Base-by-base conservation (phyloP, 2,797 vertebrate genomes). In the Sebastes itinus region DNA sequence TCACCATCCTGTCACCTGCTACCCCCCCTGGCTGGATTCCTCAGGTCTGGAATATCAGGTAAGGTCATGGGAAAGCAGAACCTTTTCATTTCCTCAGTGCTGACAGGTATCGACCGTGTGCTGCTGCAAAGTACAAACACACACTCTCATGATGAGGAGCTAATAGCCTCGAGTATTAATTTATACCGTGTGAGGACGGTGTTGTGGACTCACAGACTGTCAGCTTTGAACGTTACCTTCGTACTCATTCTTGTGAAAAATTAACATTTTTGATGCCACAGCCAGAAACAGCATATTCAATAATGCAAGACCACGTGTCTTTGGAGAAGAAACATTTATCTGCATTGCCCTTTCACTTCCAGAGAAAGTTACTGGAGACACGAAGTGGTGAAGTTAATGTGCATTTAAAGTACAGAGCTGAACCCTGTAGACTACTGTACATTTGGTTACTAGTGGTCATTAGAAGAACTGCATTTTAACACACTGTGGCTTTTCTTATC, bases 81-180 rank as follows among this genome's bases (percentile, higher is more conserved):
- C 1, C 60, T 55, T 75, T 73, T 89, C 78, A 88, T 92, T 88
- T 88, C 79, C 86, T 76, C 65, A n/a, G 75, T 59, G 90, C 82
- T 91, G 90, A 89, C 88, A 87, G 78, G 59, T 81, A 77, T 10
- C 10, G 27, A 73, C 55, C 55, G 27, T 27, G 22, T 7, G 2
- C 56, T 4, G 18, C 1, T 6, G 54, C 42, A 70, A 46, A 56
- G 25, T 28, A 16, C 49, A 74, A 23, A 38, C 64, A 66, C 55
- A 46, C 55, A 35, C 33, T 35, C 67, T 20, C 10, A n/a, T 22
- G 23, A 72, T 16, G 46, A 63, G 35, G 60, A 6, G 16, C 49
- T 59, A 63, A 64, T 13, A 35, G 18, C 22, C 49, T 67, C 9
- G 3, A 12, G 2, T 27, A 18, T 62, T 33, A 23, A 25, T 49